Evolutionary conservation across 2,113 vertebrate species (phyloP), one percentile per base, ranked within the genome.

Genomic region (Numida meleagris): DNA sequence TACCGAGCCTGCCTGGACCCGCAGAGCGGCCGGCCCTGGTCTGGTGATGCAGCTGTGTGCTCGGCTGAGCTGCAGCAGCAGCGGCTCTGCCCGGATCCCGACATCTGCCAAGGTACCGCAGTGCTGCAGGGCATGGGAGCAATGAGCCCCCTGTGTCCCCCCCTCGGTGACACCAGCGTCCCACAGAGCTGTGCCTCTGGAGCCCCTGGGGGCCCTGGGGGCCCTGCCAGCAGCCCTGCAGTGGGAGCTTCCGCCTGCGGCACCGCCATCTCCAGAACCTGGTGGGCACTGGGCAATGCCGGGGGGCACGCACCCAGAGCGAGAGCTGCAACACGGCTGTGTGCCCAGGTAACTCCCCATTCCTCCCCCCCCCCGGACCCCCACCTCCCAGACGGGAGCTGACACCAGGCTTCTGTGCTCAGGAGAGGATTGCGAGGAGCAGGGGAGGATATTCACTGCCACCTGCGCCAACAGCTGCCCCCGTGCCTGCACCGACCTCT

Each of bases 381-480:
- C n/a, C 14, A 9, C 6, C n/a, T n/a, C n/a, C 10, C 17, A 4
- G 3, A 6, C 8, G 3, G 12, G 34, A 12, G 17, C 51, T 23
- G 33, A 82, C 27, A 1, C n/a, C 45, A 1, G 31, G 2, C 72
- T 42, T 57, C 66, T 38, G 36, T n/a, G n/a, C 38, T 34, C 86
- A 99, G 99, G 98, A 18, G 98, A 98, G 89, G 97, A 93, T 13
- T 99, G 99, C 40, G 98, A 98, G 93, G 98, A 98, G 21, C 95
- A 93, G 51, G 98, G 95, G 20, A 97, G 97, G 6, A 82, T 77
- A 53, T 97, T 96, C 42, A 95, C 97, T 7, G 82, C 84, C 1
- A 84, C 73, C 88, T 99, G 99, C 53, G 98, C 99, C 95, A 98
- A 99, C 94, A 97, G 93, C 53, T 99, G 99, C 94, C 99, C 99